phyloP scores from a whole-genome alignment of 1,140 invertebrate genomes.

The Heliconius himera region DNA sequence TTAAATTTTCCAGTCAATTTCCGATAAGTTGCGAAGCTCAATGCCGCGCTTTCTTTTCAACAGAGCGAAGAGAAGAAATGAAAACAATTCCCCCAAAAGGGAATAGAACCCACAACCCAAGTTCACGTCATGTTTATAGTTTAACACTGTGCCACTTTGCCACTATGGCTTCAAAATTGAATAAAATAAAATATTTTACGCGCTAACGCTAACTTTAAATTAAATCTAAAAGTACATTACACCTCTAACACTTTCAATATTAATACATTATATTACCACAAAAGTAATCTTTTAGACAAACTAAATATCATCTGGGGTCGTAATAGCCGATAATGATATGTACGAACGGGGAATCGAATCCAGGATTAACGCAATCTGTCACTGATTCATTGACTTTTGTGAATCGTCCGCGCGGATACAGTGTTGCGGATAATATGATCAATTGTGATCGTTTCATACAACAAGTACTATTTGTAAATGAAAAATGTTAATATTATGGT shows the following conservation, averaged over 20 bases:
- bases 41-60: too few relatives aligned
- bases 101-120: too few relatives aligned
- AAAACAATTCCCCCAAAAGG: too few relatives aligned
- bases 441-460: conserved; percentile 41
- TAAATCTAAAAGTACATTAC: too few relatives aligned
- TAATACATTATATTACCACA: not conserved
- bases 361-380: conserved; percentile 59
- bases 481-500: too few relatives aligned
- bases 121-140: too few relatives aligned
- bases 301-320: conserved; percentile 32
- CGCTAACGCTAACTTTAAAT: too few relatives aligned
- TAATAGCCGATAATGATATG: conserved; percentile 55
- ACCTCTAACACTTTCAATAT: not conserved
- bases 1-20: too few relatives aligned
- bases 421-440: conserved; percentile 44
- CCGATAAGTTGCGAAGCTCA: too few relatives aligned
- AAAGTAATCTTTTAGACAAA: conserved; percentile 17
- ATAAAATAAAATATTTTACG: not conserved
- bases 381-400: conserved; percentile 34
- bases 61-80: too few relatives aligned
- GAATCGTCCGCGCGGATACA: conserved; percentile 34
- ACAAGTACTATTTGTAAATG: conserved; percentile 6
- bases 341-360: conserved; percentile 54
- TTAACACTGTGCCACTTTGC: too few relatives aligned
- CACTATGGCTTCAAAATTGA: not conserved